Evolutionary conservation across 2,888 invertebrate species (phyloP).

Genomic region (Scaptomyza parva): DNA sequence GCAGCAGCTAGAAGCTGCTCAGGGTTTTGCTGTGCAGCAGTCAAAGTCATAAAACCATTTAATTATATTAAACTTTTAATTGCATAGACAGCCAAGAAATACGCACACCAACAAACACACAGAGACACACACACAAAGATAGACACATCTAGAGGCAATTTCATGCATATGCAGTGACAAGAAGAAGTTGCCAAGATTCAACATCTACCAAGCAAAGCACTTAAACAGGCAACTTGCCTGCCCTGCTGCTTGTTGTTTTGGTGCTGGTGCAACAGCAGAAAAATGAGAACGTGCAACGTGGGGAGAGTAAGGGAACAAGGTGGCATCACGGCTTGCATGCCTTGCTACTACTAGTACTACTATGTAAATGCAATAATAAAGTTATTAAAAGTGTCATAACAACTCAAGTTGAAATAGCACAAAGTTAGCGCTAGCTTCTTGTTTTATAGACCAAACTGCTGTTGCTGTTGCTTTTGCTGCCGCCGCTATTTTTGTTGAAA

Average conservation of each 20-base stretch:
- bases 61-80: slow-evolving; percentile 84
- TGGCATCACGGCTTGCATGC: slow-evolving; percentile 42
- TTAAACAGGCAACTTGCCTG: slow-evolving; percentile 59
- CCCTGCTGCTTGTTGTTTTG: slow-evolving; percentile 48
- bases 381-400: slow-evolving; percentile 85
- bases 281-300: not conserved
- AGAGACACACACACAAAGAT: slow-evolving; percentile 25
- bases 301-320: not conserved
- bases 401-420: slow-evolving; percentile 80
- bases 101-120: slow-evolving; percentile 34
- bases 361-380: slow-evolving; percentile 84
- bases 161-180: slow-evolving; percentile 64
- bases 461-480: slow-evolving; percentile 8
- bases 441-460: slow-evolving; percentile 56
- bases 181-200: slow-evolving; percentile 28
- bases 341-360: slow-evolving; percentile 53
- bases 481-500: slow-evolving; percentile 18
- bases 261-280: slow-evolving; percentile 17
- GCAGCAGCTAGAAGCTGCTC: slow-evolving; percentile 24
- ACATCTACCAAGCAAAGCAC: slow-evolving; percentile 30
- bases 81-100: slow-evolving; percentile 75
- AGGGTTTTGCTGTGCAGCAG: slow-evolving; percentile 46
- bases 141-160: slow-evolving; percentile 37
- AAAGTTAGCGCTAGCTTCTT: slow-evolving; percentile 67
- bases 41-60: slow-evolving; percentile 82